Evolutionary conservation across 2,797 vertebrate genomes (phyloP).

Genomic region (Cirrhinus mrigala): DNA sequence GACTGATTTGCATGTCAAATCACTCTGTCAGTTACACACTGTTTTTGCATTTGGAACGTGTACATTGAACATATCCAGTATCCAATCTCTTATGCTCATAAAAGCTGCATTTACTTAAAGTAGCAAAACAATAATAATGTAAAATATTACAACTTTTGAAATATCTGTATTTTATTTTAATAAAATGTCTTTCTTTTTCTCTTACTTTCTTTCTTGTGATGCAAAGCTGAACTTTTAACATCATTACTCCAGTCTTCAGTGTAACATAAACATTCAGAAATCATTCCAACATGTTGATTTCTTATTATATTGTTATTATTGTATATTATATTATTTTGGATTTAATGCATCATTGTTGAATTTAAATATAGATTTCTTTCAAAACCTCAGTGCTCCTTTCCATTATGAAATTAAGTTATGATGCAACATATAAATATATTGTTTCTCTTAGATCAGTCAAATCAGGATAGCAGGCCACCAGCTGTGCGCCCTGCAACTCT

Average conservation of each 20-base stretch:
- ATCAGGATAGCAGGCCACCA: slow-evolving; percentile 40
- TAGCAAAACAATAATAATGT: not conserved
- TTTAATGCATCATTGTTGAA: not conserved
- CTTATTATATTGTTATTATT: not conserved
- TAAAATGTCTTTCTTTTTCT: not conserved
- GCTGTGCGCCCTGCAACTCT: slow-evolving; percentile 18
- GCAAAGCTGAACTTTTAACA: not conserved
- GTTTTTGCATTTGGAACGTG: not conserved
- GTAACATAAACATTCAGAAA: not conserved
- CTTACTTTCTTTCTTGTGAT: not conserved
- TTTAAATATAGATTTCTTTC: not conserved
- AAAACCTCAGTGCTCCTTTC: not conserved
- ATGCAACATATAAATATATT: not conserved
- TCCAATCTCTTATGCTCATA: not conserved
- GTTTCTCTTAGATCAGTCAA: not conserved
- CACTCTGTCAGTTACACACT: slow-evolving; percentile 28
- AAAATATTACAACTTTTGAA: not conserved
- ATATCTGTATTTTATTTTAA: not conserved
- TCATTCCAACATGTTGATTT: not conserved
- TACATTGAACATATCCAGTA: not conserved
- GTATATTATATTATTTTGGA: not conserved
- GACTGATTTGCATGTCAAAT: slow-evolving; percentile 61
- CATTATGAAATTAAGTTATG: not conserved
- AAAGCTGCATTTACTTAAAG: not conserved
- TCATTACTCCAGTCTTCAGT: not conserved